Evolutionary conservation across 2,113 vertebrate species (phyloP).

Genomic region (Myocastor coypus): DNA sequence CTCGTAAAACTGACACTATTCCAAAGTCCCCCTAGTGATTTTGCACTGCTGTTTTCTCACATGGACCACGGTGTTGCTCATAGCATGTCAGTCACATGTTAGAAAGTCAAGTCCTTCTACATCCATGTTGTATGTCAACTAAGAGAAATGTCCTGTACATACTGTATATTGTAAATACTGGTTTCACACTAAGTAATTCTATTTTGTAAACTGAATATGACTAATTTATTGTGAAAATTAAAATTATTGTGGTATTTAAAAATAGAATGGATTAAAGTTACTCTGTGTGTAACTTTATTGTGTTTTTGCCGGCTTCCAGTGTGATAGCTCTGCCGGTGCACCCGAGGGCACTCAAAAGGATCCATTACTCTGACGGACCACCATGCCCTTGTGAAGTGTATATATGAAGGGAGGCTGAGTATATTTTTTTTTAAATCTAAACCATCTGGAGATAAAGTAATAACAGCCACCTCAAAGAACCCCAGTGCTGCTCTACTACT

Average conservation of each 20-base stretch:
- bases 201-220: conserved; percentile 93
- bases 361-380: background rate
- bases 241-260: conserved; percentile 93
- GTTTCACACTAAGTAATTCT: conserved; percentile 93
- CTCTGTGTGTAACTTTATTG: conserved; percentile 84
- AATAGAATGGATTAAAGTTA: conserved; percentile 92
- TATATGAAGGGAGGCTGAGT: background rate
- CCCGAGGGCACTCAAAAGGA: background rate
- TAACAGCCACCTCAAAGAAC: conserved; percentile 57
- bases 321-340: background rate
- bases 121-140: conserved; percentile 82
- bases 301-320: conserved; percentile 47
- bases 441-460: conserved; percentile 63
- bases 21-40: conserved; percentile 88
- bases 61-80: conserved; percentile 83
- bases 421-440: conserved; percentile 65
- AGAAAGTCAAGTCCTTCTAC: conserved; percentile 81
- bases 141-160: conserved; percentile 87
- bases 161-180: conserved; percentile 91
- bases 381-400: conserved; percentile 41
- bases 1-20: conserved; percentile 82
- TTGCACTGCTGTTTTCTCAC: conserved; percentile 89
- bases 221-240: conserved; percentile 93
- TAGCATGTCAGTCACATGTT: conserved; percentile 87
- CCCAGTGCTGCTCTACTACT: conserved; percentile 47